Evolutionary conservation across 2,113 vertebrate species (phyloP), one percentile per base, ranked within the genome.

Genomic region (Motacilla alba): DNA sequence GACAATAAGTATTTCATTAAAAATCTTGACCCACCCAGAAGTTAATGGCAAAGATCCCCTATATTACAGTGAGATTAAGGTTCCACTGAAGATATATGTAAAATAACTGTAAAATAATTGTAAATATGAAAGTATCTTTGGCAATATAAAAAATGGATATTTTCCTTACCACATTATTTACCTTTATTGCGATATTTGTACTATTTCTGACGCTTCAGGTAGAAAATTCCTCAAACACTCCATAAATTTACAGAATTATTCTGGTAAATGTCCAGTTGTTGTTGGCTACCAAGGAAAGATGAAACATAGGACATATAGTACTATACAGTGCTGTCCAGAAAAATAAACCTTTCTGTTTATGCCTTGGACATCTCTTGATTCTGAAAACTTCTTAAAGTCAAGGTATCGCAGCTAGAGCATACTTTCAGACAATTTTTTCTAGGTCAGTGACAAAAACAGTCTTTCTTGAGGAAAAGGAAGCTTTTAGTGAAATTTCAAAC

Each of bases 191-290:
- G 2, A 60, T 94, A 90, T 90, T 92, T 93, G 64, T 69, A 67
- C 49, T 73, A 47, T 87, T 90, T 84, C 53, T 1, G 22, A 89
- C 53, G 82, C 66, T 94, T 79, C 23, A 14, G 41, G 41, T 74
- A 87, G 56, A 21, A 95, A 87, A 93, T 89, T 84, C 73, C 66
- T 94, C 69, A 90, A 91, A 75, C 46, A 60, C 49, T 82, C 23
- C 84, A 87, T 93, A 96, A 87, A 94, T 95, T 93, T 91, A 69
- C 55, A 62, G 43, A 87, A 87, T 58, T 24, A 35, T 74, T 89
- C 52, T 95, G 56, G 68, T 83, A 84, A 94, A 89, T 68, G 23
- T 80, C 35, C 46, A 47, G 33, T 82, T 89, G 44, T 91, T 87
- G 39, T 49, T 97, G 67, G 63, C 70, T 85, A 19, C n/a, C 66